Conservation (phyloP, 2,797 vertebrate species). For the Parauchenoglanis ngamensis region DNA sequence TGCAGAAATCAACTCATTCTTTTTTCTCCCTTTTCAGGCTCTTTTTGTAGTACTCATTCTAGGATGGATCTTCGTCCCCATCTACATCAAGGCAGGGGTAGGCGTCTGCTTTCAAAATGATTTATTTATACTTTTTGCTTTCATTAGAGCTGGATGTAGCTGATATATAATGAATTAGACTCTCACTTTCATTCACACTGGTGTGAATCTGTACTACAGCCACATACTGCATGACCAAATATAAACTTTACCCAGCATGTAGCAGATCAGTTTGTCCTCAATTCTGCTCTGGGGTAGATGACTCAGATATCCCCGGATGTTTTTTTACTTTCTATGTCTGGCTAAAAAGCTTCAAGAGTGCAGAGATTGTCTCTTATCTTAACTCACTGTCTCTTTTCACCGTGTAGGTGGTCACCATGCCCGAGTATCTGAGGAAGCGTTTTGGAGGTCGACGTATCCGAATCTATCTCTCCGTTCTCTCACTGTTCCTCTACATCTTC, state of each 20-base stretch:
- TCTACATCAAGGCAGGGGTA: slow-evolving; percentile 93
- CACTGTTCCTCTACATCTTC: slow-evolving; percentile 84
- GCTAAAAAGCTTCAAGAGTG: neutral
- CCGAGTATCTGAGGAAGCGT: slow-evolving; percentile 89
- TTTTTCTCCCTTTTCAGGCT: slow-evolving; percentile 74
- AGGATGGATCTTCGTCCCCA: slow-evolving; percentile 95
- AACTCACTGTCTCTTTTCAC: neutral
- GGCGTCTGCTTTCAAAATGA: slow-evolving; percentile 50
- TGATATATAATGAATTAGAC: neutral
- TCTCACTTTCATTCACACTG: neutral
- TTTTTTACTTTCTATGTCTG: neutral
- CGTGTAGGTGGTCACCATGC: slow-evolving; percentile 92
- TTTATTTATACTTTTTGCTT: neutral
- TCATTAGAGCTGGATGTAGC: neutral
- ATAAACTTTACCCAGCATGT: neutral
- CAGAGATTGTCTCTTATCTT: neutral
- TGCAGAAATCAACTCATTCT: neutral
- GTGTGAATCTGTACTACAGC: neutral
- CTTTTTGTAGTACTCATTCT: slow-evolving; percentile 86
- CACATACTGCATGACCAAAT: neutral
- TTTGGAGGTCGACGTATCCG: slow-evolving; percentile 92
- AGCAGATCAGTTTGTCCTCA: neutral
- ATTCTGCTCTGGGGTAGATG: neutral
- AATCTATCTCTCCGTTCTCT: slow-evolving; percentile 88
- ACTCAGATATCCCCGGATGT: neutral